Evolutionary conservation across 2,888 invertebrate species (phyloP), one percentile per base, ranked within the genome.

Genomic region (Chrysomela aeneicollis): DNA sequence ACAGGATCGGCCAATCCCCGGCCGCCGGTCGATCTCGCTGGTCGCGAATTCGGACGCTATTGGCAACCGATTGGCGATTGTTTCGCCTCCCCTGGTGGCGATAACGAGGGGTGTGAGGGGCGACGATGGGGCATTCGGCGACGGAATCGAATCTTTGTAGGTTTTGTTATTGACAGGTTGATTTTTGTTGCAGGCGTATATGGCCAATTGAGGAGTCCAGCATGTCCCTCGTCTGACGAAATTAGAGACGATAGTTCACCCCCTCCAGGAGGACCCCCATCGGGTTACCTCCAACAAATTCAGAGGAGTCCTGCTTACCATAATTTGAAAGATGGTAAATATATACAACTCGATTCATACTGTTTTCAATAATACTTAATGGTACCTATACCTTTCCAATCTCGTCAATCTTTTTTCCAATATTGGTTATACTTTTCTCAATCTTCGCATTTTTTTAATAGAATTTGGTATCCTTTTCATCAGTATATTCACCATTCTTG

Each of bases 181-280:
- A 18, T 15, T 47, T 67, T 75, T 64, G 50, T 80, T 82, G 0
- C 79, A 86, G 86, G 86, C 71, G 86, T 85, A 66, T 86, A 86
- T 78, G 86, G 85, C 72, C 85, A 85, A 74, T 76, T 86, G 71
- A 83, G 86, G 76, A 86, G 86, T 81, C 85, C 86, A 54, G 84
- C 84, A 54, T 85, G 85, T 79, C 84, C 81, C 32, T 74, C 81
- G 3, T 63, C 77, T 22, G 80, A 81, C 58, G 81, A 81, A 74
- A 83, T 87, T 83, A 85, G 87, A 83, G 87, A 86, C 78, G 82
- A 81, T 74, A 81, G 83, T 12, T 81, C 82, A 59, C 82, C 82
- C 30, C 81, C 84, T 71, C 83, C 81, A 57, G 70, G 78, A 69
- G 70, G 77, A 68, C 75, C 79, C 42, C 74, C 82, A 52, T 71